A percentile compares a stretch with the other conserved stretches of the same genome.
Evolutionary conservation across 1,140 invertebrate species (phyloP).

Genomic region (Helicoverpa zea): DNA sequence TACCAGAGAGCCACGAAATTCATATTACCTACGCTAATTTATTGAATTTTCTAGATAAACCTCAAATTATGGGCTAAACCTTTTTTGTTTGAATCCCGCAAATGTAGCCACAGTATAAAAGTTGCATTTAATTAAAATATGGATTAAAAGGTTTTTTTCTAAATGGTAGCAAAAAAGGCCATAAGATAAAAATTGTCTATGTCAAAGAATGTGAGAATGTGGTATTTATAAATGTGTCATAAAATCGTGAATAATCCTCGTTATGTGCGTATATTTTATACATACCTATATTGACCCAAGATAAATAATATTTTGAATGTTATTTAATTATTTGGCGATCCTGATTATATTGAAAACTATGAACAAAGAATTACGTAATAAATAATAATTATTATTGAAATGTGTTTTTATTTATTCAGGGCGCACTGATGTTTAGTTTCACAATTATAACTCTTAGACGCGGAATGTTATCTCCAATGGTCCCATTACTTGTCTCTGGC

Average conservation of each 20-base stretch:
- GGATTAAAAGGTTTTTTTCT: neutral
- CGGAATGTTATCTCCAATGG: slow-evolving; percentile 70
- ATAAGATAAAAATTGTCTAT: slow-evolving; percentile 49
- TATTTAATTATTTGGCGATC: slow-evolving; percentile 46
- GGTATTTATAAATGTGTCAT: slow-evolving; percentile 49
- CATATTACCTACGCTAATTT: too few relatives aligned
- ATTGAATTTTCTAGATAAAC: too few relatives aligned
- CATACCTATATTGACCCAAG: slow-evolving; percentile 20
- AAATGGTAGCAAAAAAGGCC: slow-evolving; percentile 42
- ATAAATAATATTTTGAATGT: slow-evolving; percentile 42
- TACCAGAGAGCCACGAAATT: too few relatives aligned
- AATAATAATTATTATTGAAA: slow-evolving; percentile 72
- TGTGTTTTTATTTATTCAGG: slow-evolving; percentile 61
- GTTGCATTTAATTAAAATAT: slow-evolving; percentile 40
- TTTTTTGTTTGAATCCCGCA: too few relatives aligned
- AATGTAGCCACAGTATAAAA: neutral
- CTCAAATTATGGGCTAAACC: too few relatives aligned
- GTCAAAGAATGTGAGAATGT: slow-evolving; percentile 46
- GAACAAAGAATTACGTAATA: slow-evolving; percentile 76
- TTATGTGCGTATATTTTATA: slow-evolving; percentile 42
- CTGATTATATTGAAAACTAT: slow-evolving; percentile 47
- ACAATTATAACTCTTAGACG: slow-evolving; percentile 59
- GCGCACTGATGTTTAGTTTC: slow-evolving; percentile 37
- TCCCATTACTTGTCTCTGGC: slow-evolving; percentile 75
- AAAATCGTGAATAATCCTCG: slow-evolving; percentile 36